Evolutionary conservation across 2,113 vertebrate genomes (phyloP), one percentile per base, ranked within the genome.

Genomic region (Puffinus mauretanicus): DNA sequence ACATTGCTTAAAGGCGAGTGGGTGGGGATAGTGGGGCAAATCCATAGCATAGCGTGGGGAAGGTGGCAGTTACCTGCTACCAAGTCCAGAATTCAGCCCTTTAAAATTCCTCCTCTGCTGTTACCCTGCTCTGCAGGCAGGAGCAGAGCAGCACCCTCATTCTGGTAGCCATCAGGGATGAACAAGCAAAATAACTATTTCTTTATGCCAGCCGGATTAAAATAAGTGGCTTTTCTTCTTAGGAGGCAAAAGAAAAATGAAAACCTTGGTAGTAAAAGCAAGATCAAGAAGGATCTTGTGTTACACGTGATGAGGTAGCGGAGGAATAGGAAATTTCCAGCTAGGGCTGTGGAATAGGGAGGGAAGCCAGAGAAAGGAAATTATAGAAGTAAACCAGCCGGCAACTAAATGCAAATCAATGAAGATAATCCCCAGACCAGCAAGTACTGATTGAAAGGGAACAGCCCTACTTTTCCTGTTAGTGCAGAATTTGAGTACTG

Each of bases 11-110:
- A 86, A 64, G 40, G 12, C 14, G 24, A 25, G 14, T 0, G 0
- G 11, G 8, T 9, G 34, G 18, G 9, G 9, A 36, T 3, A 51
- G 27, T 1, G 8, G 11, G 4, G 1, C 13, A n/a, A 17, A 20
- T 32, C 42, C 38, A 17, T 1, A 47, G 47, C 17, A 8, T 0
- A 30, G 3, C 4, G 1, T 18, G 19, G 18, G 22, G 30, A 58
- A 84, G 51, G 17, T 71, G 40, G 7, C 30, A 72, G 44, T 20
- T 82, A 16, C 11, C 30, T 82, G 29, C n/a, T 82, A 32, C 6
- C 8, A 62, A n/a, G 17, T 67, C 16, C 11, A 34, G 32, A 90
- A 80, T 30, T 34, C 27, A 55, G 14, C 16, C 16, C 24, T 85
- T 42, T 11, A 69, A 69, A 72, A 60, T 65, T 61, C 26, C 11